A percentile compares a stretch with the other conserved stretches of the same genome.
These are phyloP conservation scores for Beroe ovata DNA, from an alignment of 37 sponge, comb jelly and placozoan genomes.

Conservation along the genomic window DNA sequence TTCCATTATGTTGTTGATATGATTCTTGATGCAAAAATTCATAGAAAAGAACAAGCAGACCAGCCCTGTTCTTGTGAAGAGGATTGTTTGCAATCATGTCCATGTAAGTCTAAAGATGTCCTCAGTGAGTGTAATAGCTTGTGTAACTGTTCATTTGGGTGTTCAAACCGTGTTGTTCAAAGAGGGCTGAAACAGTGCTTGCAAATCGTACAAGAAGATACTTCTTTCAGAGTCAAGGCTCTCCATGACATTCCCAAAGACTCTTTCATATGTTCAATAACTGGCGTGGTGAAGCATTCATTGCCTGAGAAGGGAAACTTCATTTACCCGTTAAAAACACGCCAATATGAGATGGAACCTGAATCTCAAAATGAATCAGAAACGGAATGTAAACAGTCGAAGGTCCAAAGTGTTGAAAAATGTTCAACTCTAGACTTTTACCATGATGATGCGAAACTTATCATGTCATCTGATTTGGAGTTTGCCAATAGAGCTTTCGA, in stretches of 20 bases:
- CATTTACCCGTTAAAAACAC: not conserved
- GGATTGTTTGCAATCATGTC: conserved; percentile 1
- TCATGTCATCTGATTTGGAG: conserved; percentile 45
- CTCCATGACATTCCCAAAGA: conserved; percentile 38
- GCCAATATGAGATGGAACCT: not conserved
- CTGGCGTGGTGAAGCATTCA: conserved; percentile 27
- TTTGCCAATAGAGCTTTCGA: not conserved
- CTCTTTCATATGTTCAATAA: conserved; percentile 13
- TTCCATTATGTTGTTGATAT: conserved; percentile 34
- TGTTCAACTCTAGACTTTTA: not conserved
- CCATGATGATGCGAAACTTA: conserved; percentile 29
- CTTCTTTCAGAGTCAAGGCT: conserved; percentile 13
- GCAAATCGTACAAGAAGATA: conserved; percentile 35
- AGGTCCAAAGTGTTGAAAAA: not conserved
- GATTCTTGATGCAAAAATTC: not conserved
- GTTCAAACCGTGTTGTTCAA: conserved; percentile 33
- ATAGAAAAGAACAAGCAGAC: not conserved
- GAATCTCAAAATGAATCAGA: not conserved
- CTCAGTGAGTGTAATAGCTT: not conserved
- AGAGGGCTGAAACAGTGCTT: conserved; percentile 3
- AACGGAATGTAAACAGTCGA: not conserved
- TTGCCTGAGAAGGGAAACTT: not conserved
- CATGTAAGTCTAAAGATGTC: not conserved
- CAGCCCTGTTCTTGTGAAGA: not conserved
- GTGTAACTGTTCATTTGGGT: conserved; percentile 15